Conservation (phyloP, 2,888 invertebrate species). For the Agonum fuliginosum region DNA sequence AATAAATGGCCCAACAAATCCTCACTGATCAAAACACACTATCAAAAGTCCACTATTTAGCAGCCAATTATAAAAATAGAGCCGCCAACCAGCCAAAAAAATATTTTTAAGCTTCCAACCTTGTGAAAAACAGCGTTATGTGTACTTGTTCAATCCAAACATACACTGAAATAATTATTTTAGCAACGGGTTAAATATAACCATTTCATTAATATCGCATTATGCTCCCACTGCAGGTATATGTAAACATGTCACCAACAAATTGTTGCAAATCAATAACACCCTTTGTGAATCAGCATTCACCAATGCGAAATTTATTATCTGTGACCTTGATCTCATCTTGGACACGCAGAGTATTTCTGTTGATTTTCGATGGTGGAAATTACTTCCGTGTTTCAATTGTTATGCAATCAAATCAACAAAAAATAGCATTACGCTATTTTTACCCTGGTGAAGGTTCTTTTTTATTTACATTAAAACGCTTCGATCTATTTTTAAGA, state of each 20-base stretch:
- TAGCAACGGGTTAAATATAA: constrained; percentile 7
- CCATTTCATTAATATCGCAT: constrained; percentile 23
- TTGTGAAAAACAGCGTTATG: constrained; percentile 7
- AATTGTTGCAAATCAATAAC: background rate
- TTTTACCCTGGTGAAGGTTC: constrained; percentile 23
- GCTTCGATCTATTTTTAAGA: constrained; percentile 12
- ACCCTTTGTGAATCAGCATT: constrained; percentile 6
- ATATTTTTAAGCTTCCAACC: constrained; percentile 19
- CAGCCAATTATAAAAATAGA: constrained; percentile 25
- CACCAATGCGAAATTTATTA: background rate
- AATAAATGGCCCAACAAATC: no score
- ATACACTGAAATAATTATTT: constrained; percentile 12
- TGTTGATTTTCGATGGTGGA: background rate
- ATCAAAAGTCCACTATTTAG: constrained; percentile 16
- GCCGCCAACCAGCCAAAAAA: background rate
- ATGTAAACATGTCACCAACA: background rate
- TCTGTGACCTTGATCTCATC: constrained; percentile 15
- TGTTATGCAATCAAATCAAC: constrained; percentile 6
- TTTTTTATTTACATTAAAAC: constrained; percentile 27
- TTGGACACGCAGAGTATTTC: background rate
- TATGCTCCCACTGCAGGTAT: constrained; percentile 7
- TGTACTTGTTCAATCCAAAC: no score
- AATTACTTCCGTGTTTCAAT: constrained; percentile 23
- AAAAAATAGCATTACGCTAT: constrained; percentile 20
- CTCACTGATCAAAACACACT: background rate